These are phyloP conservation scores for Salpingus planirostris DNA, from an alignment of 2,888 invertebrate species.

Conservation along the genomic window DNA sequence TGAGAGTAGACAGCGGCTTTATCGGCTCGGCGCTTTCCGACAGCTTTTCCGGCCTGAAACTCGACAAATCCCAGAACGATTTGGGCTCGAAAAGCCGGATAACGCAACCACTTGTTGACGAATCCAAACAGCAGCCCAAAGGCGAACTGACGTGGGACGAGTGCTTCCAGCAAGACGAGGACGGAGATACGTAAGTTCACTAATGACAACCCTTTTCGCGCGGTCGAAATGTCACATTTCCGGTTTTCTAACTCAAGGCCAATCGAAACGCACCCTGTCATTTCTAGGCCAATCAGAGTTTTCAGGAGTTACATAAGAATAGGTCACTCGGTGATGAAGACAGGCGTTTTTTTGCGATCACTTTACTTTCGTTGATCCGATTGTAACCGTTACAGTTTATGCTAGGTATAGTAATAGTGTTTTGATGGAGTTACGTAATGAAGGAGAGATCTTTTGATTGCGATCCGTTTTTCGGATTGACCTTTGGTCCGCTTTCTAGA, in stretches of 20 bases:
- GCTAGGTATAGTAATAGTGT: no score
- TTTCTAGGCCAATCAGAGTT: not conserved
- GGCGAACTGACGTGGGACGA: constrained; percentile 49
- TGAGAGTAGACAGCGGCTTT: constrained; percentile 62
- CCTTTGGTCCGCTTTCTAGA: no score
- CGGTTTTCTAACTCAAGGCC: no score
- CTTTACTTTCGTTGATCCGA: no score
- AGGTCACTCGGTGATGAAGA: not conserved
- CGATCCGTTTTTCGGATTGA: no score
- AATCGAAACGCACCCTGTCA: no score
- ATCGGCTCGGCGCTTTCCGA: constrained; percentile 51
- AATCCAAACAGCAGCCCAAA: constrained; percentile 3
- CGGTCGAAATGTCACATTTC: no score
- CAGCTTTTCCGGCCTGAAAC: constrained; percentile 50
- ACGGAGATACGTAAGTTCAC: constrained; percentile 90
- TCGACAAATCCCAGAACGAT: constrained; percentile 34
- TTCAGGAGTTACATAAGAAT: not conserved
- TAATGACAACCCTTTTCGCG: no score
- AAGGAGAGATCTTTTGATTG: no score
- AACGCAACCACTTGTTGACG: constrained; percentile 19
- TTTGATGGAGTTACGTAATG: no score
- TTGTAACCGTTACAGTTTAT: no score
- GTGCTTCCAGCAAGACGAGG: constrained; percentile 69
- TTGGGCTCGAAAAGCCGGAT: constrained; percentile 19
- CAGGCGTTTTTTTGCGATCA: no score